Evolutionary conservation across 2,888 invertebrate species (phyloP), one percentile per base, ranked within the genome.

Genomic region (Priapulus caudatus): DNA sequence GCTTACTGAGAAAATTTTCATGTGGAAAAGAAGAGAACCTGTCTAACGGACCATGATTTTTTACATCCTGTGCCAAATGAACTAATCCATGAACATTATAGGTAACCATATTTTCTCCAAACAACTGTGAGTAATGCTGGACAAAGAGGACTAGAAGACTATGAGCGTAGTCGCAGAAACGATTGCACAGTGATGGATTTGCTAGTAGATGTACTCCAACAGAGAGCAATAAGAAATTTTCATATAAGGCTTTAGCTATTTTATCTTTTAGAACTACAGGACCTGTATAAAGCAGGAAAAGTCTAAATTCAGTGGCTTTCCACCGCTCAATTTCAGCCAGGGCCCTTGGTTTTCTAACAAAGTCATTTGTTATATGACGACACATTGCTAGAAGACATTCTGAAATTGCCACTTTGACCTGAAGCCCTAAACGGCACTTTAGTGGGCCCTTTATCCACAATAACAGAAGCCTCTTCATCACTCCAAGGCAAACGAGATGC

Each of bases 51-150:
- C 69, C 69, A 58, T 61, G 66, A 24, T 52, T 61, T 50, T 47
- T 33, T 3, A 61, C 64, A 56, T 71, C 69, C 50, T 63, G 60
- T 20, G 65, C 60, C 23, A 70, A 45, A 59, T 71, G 70, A 23
- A 62, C 54, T 18, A 71, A 53, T 44, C 61, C 60, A 58, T 71
- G 70, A 3, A 70, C 59, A 61, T 71, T 71, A 54, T 67, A 66
- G 10, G 62, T 60, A n/a, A 67, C 52, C 52, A 57, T 58, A 43
- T 66, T 60, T 52, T 59, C 54, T 10, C 66, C 65, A 61, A 69
- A 70, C 23, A 67, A 48, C 23, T 61, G 54, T 33, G 58, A 47
- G 58, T 61, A 54, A 16, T 58, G 49, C 43, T 52, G 3, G 2
- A 68, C 63, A 61, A 66, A 67, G 18, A 50, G 22, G 24, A 47